A percentile compares a stretch with the other conserved stretches of the same genome.
Conservation (phyloP, 1,140 invertebrate genomes). For the Macrosteles quadrilineatus region DNA sequence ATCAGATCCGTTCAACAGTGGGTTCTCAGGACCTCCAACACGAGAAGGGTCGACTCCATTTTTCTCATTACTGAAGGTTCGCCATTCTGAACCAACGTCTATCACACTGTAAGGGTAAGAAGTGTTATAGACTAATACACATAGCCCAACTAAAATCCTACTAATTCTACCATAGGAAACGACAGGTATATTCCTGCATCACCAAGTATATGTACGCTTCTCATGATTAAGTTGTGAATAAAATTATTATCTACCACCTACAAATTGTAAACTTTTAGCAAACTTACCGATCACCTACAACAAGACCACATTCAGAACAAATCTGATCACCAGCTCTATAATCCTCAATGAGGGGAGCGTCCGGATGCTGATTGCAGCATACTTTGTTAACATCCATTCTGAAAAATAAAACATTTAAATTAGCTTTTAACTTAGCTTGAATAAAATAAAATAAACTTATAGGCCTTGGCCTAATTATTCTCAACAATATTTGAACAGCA, state of each 20-base stretch:
- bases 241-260: not conserved
- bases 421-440: too few relatives aligned
- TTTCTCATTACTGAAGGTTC: conserved; percentile 99
- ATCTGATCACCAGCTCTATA: conserved; percentile 99
- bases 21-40: conserved; percentile 97
- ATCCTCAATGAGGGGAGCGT: conserved; percentile 95
- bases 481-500: too few relatives aligned
- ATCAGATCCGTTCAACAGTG: conserved; percentile 92
- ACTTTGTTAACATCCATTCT: conserved; percentile 68
- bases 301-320: conserved; percentile 97
- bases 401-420: conserved; percentile 11
- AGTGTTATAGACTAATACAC: too few relatives aligned
- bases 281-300: conserved; percentile 93
- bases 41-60: conserved; percentile 95
- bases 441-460: too few relatives aligned
- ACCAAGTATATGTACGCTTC: too few relatives aligned
- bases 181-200: too few relatives aligned
- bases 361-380: conserved; percentile 92
- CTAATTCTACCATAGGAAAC: not conserved
- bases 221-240: too few relatives aligned
- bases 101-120: conserved; percentile 76
- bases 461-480: too few relatives aligned
- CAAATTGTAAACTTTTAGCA: too few relatives aligned
- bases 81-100: conserved; percentile 99
- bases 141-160: not conserved